phyloP scores from a whole-genome alignment of 2,113 vertebrate species.

The Capra hircus region DNA sequence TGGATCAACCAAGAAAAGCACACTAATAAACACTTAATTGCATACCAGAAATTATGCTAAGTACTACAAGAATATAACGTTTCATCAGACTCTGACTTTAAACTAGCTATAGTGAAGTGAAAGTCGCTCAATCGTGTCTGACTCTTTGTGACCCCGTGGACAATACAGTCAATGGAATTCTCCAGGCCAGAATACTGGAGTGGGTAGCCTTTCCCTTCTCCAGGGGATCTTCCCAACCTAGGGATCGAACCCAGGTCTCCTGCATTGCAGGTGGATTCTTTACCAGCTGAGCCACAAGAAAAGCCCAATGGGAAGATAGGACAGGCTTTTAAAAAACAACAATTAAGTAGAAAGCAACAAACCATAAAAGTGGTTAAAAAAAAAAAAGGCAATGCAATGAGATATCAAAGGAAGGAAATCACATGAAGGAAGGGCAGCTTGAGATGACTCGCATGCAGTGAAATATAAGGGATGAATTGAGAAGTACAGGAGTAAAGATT shows the following conservation, averaged over 20 bases:
- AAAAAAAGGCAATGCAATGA: background rate
- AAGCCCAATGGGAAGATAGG: background rate
- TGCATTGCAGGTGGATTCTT: background rate
- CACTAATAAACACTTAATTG: background rate
- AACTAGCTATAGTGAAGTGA: background rate
- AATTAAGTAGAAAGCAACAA: background rate
- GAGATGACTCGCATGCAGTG: background rate
- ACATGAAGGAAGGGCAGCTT: background rate
- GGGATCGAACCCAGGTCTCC: background rate
- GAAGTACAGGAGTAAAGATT: background rate
- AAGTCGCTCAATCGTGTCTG: background rate
- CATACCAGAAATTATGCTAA: background rate
- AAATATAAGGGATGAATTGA: background rate
- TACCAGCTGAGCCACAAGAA: background rate
- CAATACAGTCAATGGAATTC: background rate
- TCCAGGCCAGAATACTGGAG: background rate
- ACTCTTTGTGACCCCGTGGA: background rate
- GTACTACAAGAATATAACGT: background rate
- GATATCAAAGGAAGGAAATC: background rate
- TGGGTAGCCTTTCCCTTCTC: background rate
- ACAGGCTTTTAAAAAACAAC: background rate
- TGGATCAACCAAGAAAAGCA: background rate
- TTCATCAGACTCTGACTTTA: background rate
- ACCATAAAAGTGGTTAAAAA: background rate
- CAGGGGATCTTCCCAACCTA: background rate